A percentile compares a stretch with the other conserved stretches of the same genome.
Conservation (phyloP, 2,888 invertebrate species). For the Sarcophaga caerulescens region DNA sequence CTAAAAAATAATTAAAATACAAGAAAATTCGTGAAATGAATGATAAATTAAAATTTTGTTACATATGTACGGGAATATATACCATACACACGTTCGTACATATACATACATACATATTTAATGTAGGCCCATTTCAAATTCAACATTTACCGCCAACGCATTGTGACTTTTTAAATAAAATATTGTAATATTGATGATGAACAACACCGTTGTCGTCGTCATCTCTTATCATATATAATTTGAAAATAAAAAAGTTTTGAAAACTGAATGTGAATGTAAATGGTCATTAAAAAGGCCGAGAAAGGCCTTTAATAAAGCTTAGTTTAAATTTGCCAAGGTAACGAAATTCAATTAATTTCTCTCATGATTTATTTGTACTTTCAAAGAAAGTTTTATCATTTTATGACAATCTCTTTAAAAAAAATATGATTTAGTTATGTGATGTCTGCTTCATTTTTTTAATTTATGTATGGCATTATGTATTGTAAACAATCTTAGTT, state of each 20-base stretch:
- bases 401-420: too few relatives aligned
- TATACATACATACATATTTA: neutral
- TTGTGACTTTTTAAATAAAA: neutral
- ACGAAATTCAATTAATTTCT: neutral
- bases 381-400: neutral
- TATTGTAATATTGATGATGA: neutral
- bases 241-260: neutral
- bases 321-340: neutral
- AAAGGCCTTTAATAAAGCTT: neutral
- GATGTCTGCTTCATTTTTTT: too few relatives aligned
- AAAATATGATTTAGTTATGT: too few relatives aligned
- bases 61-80: too few relatives aligned
- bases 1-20: conserved; percentile 51
- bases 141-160: conserved; percentile 50
- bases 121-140: conserved; percentile 29
- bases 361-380: neutral
- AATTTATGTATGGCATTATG: too few relatives aligned
- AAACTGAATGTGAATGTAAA: conserved; percentile 4
- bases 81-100: too few relatives aligned
- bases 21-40: conserved; percentile 56
- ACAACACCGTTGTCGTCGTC: neutral
- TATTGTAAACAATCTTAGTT: too few relatives aligned
- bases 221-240: neutral
- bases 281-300: neutral
- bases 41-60: conserved; percentile 32